Evolutionary conservation across 2,888 invertebrate genomes (phyloP), one percentile per base, ranked within the genome.

Genomic region (Lithophane semibrunnea): DNA sequence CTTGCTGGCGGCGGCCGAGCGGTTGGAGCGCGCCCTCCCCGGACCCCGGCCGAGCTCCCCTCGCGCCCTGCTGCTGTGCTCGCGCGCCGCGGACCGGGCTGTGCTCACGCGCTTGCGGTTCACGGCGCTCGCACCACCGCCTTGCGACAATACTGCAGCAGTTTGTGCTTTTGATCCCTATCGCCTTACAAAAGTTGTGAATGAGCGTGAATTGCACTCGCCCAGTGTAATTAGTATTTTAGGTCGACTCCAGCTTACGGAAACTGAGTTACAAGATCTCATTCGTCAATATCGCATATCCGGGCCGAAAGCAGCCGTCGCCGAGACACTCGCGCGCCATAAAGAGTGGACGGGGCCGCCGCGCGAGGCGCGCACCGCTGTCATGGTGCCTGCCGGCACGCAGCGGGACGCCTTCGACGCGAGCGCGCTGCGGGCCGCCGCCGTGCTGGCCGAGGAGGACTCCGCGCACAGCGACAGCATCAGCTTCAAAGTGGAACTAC

Each of bases 81-180:
- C 92, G 69, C 94, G 94, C 87, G 89, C 88, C 4, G 88, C 88
- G 3, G 88, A 89, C 73, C 74, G 85, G 56, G 73, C 80, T 42
- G 83, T 79, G 44, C 83, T 86, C 37, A 52, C 9, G 1, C 74
- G 29, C 8, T 16, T 66, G 2, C 47, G 8, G 2, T 24, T 85
- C 18, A n/a, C n/a, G 10, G 44, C 65, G 29, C 65, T 83, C 3
- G 73, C 86, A 0, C 93, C 94, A 13, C 94, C 95, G 66, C 93
- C 95, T 2, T 95, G 95, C 80, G 74, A 71, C 47, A 61, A 72
- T 29, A 84, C 75, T 54, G 68, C 79, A 54, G 87, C 88, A 21
- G 82, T 86, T 18, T 95, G 96, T 82, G 92, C 94, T 10, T 96
- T 95, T 84, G 96, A 96, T 77, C 92, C 94, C 42, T 92, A 93